Evolutionary conservation across 2,797 vertebrate genomes (phyloP).

Genomic region (Champsocephalus gunnari): DNA sequence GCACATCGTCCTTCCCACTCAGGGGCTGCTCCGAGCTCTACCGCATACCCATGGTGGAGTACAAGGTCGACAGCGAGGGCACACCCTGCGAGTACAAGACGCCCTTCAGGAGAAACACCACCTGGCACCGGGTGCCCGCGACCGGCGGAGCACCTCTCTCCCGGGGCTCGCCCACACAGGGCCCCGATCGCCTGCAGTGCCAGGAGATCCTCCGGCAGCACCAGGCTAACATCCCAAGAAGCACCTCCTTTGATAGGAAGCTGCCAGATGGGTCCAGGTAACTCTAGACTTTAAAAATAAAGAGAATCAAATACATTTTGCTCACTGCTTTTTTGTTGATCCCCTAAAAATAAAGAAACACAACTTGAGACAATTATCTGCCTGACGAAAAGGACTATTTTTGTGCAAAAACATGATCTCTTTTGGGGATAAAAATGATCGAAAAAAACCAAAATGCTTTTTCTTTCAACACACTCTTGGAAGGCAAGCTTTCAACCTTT

Average conservation of each 20-base stretch:
- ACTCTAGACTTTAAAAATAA: not conserved
- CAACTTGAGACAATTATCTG: not conserved
- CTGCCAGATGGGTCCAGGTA: conserved; percentile 94
- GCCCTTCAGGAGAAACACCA: conserved; percentile 96
- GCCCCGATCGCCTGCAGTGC: conserved; percentile 91
- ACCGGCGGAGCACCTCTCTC: conserved; percentile 88
- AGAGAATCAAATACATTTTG: not conserved
- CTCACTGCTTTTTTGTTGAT: not conserved
- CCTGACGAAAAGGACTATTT: not conserved
- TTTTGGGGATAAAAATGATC: not conserved
- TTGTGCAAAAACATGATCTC: not conserved
- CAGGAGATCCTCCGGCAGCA: conserved; percentile 93
- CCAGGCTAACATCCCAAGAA: conserved; percentile 91
- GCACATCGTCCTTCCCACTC: conserved; percentile 17
- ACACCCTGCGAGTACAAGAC: conserved; percentile 99
- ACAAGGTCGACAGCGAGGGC: conserved; percentile 97
- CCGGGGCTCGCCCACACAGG: conserved; percentile 91
- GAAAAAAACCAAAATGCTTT: not conserved
- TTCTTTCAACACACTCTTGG: conserved; percentile 31
- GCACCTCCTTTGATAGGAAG: conserved; percentile 96
- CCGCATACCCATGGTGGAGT: conserved; percentile 98
- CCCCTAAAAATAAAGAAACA: not conserved
- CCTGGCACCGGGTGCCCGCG: conserved; percentile 95
- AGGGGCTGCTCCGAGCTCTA: conserved; percentile 98
- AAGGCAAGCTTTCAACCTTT: conserved; percentile 18